Percentiles rank a stretch among this genome's conserved stretches.
phyloP scores from a whole-genome alignment of 1,140 invertebrate genomes.

The Triops cancriformis region DNA sequence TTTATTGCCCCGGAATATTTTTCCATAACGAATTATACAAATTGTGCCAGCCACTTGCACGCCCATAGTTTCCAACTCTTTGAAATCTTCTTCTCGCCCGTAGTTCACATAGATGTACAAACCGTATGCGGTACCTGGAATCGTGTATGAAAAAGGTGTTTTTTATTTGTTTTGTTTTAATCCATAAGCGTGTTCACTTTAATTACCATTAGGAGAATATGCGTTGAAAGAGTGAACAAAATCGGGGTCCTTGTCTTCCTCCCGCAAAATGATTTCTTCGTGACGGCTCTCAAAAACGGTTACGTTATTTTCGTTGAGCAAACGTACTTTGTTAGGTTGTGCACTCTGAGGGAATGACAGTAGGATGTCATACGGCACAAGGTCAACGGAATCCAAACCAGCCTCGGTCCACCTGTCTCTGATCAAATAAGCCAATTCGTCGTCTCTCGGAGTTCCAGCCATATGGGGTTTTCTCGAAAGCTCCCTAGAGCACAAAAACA shows the following conservation, averaged over 20 bases:
- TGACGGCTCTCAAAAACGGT: neutral
- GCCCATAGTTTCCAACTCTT: constrained; percentile 34
- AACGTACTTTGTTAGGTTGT: constrained; percentile 21
- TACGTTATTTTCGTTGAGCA: constrained; percentile 15
- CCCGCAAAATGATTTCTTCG: neutral
- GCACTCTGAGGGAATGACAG: constrained; percentile 24
- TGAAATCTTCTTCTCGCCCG: constrained; percentile 43
- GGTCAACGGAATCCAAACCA: constrained; percentile 23
- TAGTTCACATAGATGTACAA: constrained; percentile 46
- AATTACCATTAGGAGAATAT: constrained; percentile 15
- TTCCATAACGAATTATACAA: constrained; percentile 45
- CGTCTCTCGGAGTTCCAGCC: constrained; percentile 24
- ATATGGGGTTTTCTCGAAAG: constrained; percentile 24
- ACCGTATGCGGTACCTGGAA: constrained; percentile 27
- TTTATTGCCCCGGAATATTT: constrained; percentile 45
- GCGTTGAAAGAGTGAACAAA: constrained; percentile 22
- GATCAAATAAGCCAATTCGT: constrained; percentile 23
- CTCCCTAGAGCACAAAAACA: constrained; percentile 15
- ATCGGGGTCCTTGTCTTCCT: neutral
- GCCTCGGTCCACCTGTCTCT: neutral
- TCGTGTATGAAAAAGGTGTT: neutral
- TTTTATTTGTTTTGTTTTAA: too few species aligned
- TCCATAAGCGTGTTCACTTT: neutral
- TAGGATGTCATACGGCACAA: constrained; percentile 27
- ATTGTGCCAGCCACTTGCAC: constrained; percentile 41